Percentiles rank a stretch among this genome's conserved stretches.
These are phyloP conservation scores for Sebastes fasciatus DNA, from an alignment of 2,113 vertebrate genomes.

Conservation along the genomic window DNA sequence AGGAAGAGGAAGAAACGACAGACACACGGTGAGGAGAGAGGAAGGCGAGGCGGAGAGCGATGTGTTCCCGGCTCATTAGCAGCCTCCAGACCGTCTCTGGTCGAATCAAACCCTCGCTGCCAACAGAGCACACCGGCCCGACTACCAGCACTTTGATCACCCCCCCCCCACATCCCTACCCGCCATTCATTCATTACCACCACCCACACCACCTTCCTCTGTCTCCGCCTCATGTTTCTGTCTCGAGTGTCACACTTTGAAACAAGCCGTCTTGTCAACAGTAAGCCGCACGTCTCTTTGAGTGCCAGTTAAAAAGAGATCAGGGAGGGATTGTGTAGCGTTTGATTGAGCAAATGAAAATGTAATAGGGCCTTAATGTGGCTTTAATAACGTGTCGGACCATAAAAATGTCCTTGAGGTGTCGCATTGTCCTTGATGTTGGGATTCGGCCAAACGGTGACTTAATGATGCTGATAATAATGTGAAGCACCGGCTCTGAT, in stretches of 20 bases:
- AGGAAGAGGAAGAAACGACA: conserved; percentile 8
- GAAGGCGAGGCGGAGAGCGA: not conserved
- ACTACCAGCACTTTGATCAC: conserved; percentile 28
- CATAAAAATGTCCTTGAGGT: conserved; percentile 50
- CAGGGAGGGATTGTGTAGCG: not conserved
- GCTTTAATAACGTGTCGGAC: conserved; percentile 38
- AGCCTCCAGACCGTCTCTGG: conserved; percentile 20
- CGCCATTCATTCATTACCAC: conserved; percentile 7
- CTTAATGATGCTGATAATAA: conserved; percentile 64
- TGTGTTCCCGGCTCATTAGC: conserved; percentile 48
- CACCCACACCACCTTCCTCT: not conserved
- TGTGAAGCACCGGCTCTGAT: conserved; percentile 19
- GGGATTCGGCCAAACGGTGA: conserved; percentile 42
- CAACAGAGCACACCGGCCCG: not conserved
- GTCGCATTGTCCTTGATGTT: conserved; percentile 49
- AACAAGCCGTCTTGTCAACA: not conserved
- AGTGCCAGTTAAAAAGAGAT: conserved; percentile 2
- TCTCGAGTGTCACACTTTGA: not conserved
- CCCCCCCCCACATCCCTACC: not conserved
- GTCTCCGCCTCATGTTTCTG: not conserved
- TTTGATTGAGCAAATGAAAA: conserved; percentile 22
- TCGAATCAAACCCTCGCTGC: conserved; percentile 37
- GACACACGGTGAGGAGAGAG: not conserved
- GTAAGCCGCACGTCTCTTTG: not conserved
- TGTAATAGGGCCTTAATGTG: conserved; percentile 18